Evolutionary conservation across 2,113 vertebrate species (phyloP).

Genomic region (Verasper variegatus): DNA sequence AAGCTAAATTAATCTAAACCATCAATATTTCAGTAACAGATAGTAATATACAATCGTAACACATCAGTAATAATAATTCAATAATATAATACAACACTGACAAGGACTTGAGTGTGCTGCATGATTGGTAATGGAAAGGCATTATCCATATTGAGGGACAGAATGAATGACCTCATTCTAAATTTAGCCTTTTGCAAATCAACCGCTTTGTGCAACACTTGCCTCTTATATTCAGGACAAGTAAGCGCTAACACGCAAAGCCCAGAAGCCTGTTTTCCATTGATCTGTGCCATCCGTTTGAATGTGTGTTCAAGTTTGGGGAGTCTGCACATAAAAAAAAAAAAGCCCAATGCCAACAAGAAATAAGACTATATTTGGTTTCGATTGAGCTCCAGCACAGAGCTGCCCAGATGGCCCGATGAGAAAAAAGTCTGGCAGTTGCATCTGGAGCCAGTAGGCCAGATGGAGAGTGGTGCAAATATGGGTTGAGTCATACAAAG

Average conservation of each 20-base stretch:
- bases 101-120: background rate
- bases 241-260: conserved; percentile 30
- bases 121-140: conserved; percentile 1
- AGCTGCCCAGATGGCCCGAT: conserved; percentile 76
- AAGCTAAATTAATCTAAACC: background rate
- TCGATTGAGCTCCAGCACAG: conserved; percentile 64
- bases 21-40: background rate
- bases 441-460: conserved; percentile 79
- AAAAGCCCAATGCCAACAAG: conserved; percentile 58
- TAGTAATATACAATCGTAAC: background rate
- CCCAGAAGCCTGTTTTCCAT: conserved; percentile 57
- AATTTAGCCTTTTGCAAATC: conserved; percentile 42
- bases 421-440: conserved; percentile 74
- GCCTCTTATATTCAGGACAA: conserved; percentile 43
- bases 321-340: conserved; percentile 38
- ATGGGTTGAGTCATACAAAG: conserved; percentile 64
- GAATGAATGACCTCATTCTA: conserved; percentile 61
- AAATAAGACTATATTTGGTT: conserved; percentile 72
- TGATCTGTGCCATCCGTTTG: conserved; percentile 66
- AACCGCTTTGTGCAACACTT: conserved; percentile 44
- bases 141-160: conserved; percentile 36
- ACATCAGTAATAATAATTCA: background rate
- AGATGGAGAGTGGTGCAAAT: conserved; percentile 75
- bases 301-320: conserved; percentile 62
- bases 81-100: background rate